Evolutionary conservation across 1,140 invertebrate species (phyloP), one percentile per base, ranked within the genome.

Genomic region (Zaprionus vittiger): DNA sequence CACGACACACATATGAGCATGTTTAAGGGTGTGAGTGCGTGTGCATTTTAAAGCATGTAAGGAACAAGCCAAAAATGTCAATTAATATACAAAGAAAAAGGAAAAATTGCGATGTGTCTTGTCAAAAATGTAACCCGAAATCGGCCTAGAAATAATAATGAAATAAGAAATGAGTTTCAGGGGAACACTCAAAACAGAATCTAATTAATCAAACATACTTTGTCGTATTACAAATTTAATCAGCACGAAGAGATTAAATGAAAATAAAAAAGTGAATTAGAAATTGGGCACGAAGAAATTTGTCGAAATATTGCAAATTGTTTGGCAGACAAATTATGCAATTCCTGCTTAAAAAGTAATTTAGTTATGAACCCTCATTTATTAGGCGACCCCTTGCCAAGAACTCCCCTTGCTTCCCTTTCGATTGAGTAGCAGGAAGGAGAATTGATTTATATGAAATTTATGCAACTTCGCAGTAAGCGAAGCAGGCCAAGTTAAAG

Each of bases 381-480:
- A 63, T 75, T 41, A 61, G 14, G 14, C 15, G 14, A 59, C 55
- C 37, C 65, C 65, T 26, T 12, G 9, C 17, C 26, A 15, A 62
- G 41, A 41, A 28, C 37, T 17, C 1, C 20, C 47, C 49, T 41
- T 54, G 54, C 59, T 74, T 14, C 55, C 38, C 41, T 55, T 57
- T 59, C 31, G 67, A 74, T 80, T 67, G 54, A 62, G 49, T 63
- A 62, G 54, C 61, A 64, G 54, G 37, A 52, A 73, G 72, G 72
- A 68, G 82, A 85, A 84, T 86, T 86, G 82, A 83, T 86, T 76
- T 91, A 91, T 83, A 72, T 55, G 62, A 91, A 90, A 90, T 91
- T 86, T 91, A 90, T 90, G 80, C 81, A 84, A 73, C 59, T 68
- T 68, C 73, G 52, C 61, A 22, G 73, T 28, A 55, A 41, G 69